These are phyloP conservation scores for Campylorhamphus procurvoides DNA, from an alignment of 2,113 vertebrate species.

Conservation along the genomic window DNA sequence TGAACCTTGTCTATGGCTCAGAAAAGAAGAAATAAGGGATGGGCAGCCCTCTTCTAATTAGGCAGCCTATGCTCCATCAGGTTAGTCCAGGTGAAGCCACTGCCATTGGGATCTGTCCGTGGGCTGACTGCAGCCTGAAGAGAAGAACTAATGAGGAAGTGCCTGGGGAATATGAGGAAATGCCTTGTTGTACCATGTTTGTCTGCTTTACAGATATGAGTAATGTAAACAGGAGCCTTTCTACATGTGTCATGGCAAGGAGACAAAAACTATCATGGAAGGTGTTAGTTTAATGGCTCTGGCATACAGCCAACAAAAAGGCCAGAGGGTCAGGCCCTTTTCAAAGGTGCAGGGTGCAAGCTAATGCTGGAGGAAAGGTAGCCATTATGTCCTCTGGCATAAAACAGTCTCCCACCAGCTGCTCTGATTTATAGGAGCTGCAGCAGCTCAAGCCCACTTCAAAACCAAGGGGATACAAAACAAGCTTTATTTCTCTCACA, in stretches of 20 bases:
- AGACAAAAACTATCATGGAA: neutral
- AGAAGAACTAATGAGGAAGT: rapidly evolving
- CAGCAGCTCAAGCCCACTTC: neutral
- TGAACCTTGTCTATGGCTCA: neutral
- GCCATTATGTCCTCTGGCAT: neutral
- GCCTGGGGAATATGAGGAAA: neutral
- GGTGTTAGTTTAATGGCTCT: neutral
- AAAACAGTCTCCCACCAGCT: neutral
- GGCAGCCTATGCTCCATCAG: neutral
- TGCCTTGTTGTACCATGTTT: neutral
- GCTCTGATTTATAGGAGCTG: neutral
- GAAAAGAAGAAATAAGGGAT: neutral
- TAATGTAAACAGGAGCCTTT: neutral
- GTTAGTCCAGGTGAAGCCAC: neutral
- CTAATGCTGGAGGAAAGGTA: neutral
- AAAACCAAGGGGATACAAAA: neutral
- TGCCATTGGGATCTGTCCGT: neutral
- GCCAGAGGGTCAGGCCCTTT: rapidly evolving
- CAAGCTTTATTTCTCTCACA: neutral
- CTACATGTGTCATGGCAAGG: neutral
- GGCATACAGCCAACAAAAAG: neutral
- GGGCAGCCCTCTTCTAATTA: neutral
- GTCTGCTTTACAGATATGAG: neutral
- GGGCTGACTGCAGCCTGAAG: neutral
- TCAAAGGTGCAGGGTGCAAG: neutral